These are phyloP conservation scores for Petroica traversi DNA, from an alignment of 2,113 vertebrate genomes.

Conservation along the genomic window DNA sequence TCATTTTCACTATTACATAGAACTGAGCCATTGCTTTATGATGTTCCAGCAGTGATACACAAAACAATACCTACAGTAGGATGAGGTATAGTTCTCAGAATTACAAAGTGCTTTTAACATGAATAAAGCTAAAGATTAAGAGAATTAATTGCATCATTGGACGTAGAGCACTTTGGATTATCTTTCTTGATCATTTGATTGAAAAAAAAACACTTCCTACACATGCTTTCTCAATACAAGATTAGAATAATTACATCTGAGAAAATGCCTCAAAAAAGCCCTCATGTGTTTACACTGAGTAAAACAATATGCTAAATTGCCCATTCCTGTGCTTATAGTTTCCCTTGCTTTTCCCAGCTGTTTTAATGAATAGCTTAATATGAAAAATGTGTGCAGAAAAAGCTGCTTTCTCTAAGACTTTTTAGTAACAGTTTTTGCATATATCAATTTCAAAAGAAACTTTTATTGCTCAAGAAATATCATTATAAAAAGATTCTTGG, in stretches of 20 bases:
- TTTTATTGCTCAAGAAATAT: not conserved
- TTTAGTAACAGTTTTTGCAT: not conserved
- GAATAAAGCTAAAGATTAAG: constrained; percentile 40
- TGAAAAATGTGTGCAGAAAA: not conserved
- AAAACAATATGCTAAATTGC: constrained; percentile 20
- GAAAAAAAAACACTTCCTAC: constrained; percentile 27
- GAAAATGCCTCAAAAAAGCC: not conserved
- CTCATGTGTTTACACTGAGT: not conserved
- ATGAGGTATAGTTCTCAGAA: not conserved
- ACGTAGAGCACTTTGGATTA: constrained; percentile 25
- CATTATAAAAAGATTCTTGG: not conserved
- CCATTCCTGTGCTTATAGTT: not conserved
- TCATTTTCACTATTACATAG: not conserved
- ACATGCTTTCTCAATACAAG: constrained; percentile 14
- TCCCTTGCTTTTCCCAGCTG: not conserved
- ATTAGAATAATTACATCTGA: constrained; percentile 39
- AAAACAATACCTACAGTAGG: not conserved
- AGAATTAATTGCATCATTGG: constrained; percentile 26
- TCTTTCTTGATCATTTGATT: constrained; percentile 47
- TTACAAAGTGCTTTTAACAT: constrained; percentile 23
- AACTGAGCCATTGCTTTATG: not conserved
- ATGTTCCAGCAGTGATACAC: not conserved
- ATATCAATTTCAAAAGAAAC: not conserved
- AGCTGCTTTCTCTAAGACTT: not conserved
- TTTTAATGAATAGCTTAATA: not conserved